Conservation (phyloP, 2,113 vertebrate species). For the Tachycineta bicolor region DNA sequence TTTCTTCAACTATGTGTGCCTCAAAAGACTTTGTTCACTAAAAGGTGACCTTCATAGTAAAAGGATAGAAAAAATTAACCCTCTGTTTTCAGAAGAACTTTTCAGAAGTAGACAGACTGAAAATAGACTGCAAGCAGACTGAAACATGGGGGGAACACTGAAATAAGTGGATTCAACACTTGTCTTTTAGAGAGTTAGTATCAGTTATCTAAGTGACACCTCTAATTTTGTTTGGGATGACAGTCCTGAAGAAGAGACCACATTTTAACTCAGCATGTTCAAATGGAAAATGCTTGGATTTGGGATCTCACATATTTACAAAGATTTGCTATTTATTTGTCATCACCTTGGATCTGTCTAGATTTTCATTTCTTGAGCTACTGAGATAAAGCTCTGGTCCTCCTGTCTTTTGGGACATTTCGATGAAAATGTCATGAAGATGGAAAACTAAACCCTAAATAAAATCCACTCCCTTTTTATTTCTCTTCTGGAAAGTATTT, state of each 20-base stretch:
- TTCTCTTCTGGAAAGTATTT: constrained; percentile 12
- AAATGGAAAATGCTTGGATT: neutral
- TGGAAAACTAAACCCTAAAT: neutral
- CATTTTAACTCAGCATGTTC: neutral
- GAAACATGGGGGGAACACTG: neutral
- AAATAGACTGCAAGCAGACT: neutral
- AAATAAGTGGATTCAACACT: neutral
- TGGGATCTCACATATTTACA: neutral
- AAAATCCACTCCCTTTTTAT: neutral
- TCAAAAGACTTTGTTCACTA: neutral
- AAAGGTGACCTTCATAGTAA: neutral
- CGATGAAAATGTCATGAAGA: neutral
- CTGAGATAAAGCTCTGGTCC: neutral
- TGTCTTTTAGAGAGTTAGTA: neutral
- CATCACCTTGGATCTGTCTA: neutral
- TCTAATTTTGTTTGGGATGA: neutral
- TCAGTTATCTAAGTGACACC: neutral
- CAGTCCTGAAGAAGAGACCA: neutral
- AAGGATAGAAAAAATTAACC: neutral
- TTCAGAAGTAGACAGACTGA: neutral
- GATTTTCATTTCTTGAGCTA: neutral
- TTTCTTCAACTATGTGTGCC: neutral
- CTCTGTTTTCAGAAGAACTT: neutral
- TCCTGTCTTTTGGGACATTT: neutral
- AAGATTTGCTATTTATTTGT: neutral